A percentile compares a stretch with the other conserved stretches of the same genome.
phyloP scores from a whole-genome alignment of 2,113 vertebrate species.

The Zingel zingel region DNA sequence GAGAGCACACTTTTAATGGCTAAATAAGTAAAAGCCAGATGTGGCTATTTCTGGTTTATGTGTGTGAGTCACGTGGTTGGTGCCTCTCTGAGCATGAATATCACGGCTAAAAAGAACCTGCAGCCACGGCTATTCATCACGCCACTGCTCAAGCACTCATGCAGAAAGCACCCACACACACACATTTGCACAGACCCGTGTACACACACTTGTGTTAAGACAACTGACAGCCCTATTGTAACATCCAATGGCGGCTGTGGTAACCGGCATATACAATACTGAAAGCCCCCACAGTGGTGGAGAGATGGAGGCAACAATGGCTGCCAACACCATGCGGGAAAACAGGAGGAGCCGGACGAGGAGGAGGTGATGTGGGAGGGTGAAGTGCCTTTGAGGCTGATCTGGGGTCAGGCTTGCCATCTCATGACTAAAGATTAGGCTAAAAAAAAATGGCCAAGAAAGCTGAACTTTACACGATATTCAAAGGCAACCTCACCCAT shows the following conservation, averaged over 20 bases:
- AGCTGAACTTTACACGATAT: not conserved
- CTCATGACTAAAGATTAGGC: not conserved
- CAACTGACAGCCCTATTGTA: constrained; percentile 27
- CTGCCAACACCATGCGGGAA: constrained; percentile 30
- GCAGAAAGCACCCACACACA: constrained; percentile 29
- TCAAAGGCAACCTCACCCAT: constrained; percentile 12
- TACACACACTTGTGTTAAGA: not conserved
- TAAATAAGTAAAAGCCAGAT: constrained; percentile 47
- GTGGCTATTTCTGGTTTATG: constrained; percentile 39
- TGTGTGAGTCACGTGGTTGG: constrained; percentile 47
- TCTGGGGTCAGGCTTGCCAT: constrained; percentile 18
- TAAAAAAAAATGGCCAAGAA: not conserved
- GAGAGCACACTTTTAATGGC: constrained; percentile 4
- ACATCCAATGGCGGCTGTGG: not conserved
- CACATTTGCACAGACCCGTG: not conserved
- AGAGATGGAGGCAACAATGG: constrained; percentile 51
- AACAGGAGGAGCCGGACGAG: not conserved
- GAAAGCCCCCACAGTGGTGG: constrained; percentile 32
- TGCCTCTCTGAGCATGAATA: constrained; percentile 15
- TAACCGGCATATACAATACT: not conserved
- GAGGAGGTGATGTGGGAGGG: constrained; percentile 14
- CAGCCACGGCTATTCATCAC: constrained; percentile 41
- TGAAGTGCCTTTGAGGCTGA: constrained; percentile 29
- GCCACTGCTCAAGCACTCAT: constrained; percentile 22
- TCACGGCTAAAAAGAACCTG: constrained; percentile 14